Conservation (phyloP, 2,888 invertebrate species). For the Drosophila yooni region DNA sequence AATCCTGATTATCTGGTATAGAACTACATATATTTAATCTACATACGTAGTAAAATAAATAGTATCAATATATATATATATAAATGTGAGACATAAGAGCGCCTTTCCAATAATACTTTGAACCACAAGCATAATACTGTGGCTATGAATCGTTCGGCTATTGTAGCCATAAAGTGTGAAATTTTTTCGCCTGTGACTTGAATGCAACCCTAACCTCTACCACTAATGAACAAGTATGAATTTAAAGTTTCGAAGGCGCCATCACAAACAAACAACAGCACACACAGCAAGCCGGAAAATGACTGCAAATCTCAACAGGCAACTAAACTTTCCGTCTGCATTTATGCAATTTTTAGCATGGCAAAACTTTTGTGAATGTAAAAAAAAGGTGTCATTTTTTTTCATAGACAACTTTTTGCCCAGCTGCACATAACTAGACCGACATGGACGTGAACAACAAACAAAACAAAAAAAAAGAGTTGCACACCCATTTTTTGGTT, state of each 20-base stretch:
- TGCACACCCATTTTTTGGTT: constrained; percentile 41
- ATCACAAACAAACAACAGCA: not conserved
- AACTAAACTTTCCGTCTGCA: constrained; percentile 1
- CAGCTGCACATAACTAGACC: constrained; percentile 20
- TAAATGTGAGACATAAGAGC: not conserved
- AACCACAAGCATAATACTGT: not conserved
- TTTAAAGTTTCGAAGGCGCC: not conserved
- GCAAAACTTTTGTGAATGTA: constrained; percentile 12
- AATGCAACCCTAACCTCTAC: not conserved
- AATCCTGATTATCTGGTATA: not conserved
- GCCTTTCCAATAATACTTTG: not conserved
- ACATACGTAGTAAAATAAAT: not conserved
- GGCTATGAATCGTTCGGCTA: not conserved
- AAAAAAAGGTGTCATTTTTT: constrained; percentile 28
- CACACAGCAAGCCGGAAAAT: constrained; percentile 5
- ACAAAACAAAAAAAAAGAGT: constrained; percentile 31
- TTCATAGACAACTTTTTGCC: constrained; percentile 37
- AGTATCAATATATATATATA: not conserved
- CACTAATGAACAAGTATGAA: constrained; percentile 23
- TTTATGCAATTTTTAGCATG: constrained; percentile 6
- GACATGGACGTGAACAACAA: constrained; percentile 20
- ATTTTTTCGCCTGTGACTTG: constrained; percentile 13
- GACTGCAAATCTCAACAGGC: constrained; percentile 19
- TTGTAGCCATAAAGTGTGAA: constrained; percentile 5
- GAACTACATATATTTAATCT: not conserved